Conservation (phyloP, 2,113 vertebrate genomes). For the Crotalus viridis region DNA sequence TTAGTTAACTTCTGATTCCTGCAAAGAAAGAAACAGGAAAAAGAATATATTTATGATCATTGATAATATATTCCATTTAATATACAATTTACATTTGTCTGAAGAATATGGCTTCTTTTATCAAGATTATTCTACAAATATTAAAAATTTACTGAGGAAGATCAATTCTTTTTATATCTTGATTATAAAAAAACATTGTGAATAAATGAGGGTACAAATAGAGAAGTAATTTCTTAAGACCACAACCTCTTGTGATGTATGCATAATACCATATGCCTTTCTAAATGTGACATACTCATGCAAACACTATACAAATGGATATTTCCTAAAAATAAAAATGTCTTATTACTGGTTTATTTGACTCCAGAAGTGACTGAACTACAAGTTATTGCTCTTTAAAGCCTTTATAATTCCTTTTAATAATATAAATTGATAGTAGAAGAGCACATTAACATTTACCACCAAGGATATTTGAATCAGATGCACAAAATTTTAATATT, state of each 20-base stretch:
- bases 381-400: background rate
- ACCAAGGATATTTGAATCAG: too few species aligned
- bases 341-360: background rate
- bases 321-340: background rate
- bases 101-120: background rate
- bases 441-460: too few species aligned
- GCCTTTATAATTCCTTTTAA: too few species aligned
- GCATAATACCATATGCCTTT: background rate
- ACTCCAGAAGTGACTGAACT: background rate
- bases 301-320: background rate
- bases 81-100: background rate
- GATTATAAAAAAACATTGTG: background rate
- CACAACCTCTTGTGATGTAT: background rate
- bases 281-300: background rate
- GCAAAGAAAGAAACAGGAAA: background rate
- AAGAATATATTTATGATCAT: background rate
- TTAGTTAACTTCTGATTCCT: background rate
- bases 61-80: background rate
- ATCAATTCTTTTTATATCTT: background rate
- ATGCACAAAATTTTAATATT: too few species aligned
- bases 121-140: background rate
- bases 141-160: background rate
- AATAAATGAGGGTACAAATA: background rate
- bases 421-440: too few species aligned
- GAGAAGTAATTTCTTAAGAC: background rate